Conservation (phyloP, 1,140 invertebrate species). For the Leucophenga varia region DNA sequence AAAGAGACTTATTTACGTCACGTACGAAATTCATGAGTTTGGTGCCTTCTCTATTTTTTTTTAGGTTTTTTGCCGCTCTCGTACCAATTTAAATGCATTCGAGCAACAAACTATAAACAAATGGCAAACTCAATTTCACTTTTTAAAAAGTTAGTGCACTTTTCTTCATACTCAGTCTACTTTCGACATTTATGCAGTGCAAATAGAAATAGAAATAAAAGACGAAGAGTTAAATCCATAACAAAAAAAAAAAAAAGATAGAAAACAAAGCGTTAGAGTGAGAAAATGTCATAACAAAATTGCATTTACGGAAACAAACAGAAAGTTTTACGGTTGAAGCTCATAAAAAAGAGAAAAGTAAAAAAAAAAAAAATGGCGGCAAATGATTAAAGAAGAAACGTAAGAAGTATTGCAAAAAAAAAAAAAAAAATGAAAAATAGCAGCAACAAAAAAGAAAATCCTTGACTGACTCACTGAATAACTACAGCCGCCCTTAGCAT, state of each 20-base stretch:
- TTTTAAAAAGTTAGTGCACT: conserved; percentile 16
- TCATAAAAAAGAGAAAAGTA: conserved; percentile 7
- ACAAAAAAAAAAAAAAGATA: too few species aligned
- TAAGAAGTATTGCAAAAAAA: conserved; percentile 27
- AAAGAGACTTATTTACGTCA: too few species aligned
- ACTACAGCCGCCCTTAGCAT: too few species aligned
- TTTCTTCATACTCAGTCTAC: conserved; percentile 32
- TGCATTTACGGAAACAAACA: conserved; percentile 53
- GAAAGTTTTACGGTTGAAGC: conserved; percentile 39
- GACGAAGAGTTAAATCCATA: too few species aligned
- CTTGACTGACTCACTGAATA: too few species aligned
- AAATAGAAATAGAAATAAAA: conserved; percentile 36
- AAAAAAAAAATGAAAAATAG: conserved; percentile 27
- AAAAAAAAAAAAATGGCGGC: conserved; percentile 2
- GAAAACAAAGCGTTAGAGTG: conserved; percentile 32
- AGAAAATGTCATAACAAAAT: conserved; percentile 36
- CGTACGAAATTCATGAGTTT: too few species aligned
- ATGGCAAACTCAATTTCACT: conserved; percentile 48
- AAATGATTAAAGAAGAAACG: not conserved
- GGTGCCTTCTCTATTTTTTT: too few species aligned
- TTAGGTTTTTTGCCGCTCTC: too few species aligned
- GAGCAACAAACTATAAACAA: conserved; percentile 25
- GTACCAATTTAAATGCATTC: not conserved
- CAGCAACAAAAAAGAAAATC: conserved; percentile 10
- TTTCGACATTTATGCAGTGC: conserved; percentile 53